Base-by-base conservation (phyloP, 2,888 invertebrate genomes). In the Philereme vetulata region DNA sequence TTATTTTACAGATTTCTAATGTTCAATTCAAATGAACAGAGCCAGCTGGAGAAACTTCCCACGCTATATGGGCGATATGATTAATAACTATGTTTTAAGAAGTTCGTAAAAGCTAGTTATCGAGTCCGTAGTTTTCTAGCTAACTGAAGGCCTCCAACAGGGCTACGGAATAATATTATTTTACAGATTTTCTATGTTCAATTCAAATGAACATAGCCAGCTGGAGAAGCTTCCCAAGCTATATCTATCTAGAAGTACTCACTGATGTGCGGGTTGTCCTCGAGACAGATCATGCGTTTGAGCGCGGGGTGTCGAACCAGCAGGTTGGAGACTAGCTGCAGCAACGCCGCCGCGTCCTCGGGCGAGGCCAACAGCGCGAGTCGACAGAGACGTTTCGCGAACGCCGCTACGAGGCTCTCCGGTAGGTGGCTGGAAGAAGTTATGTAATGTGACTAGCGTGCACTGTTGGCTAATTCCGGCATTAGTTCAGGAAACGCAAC, bases 341-440 rank as follows among this genome's bases (percentile, higher is more conserved):
- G 93, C 67, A 98, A 94, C 9, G 95, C 94, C 5, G 94, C 89
- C 48, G 96, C 94, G 80, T 97, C 96, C 65, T 96, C 95, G 0
- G 97, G 94, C 4, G 97, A 96, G 4, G 98, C 98, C 33, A 96
- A 93, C 58, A 99, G 91, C 11, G 97, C 95, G 63, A 99, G 91
- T 4, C 98, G 94, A 0, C 97, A 95, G 65, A 98, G 85, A 44
- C 97, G 95, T 88, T 99, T 99, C 2, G 95, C 96, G 85, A 99
- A 99, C 3, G 98, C 97, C 0, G 98, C 98, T 5, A 98, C 97
- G 71, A 99, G 85, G 68, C 95, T 95, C 76, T 97, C 97, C 0
- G 99, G 98, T 64, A 99, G 91, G 91, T 99, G 98, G 0, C 97
- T 97, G 86, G 0, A 85, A 21, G 21, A 21, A 21, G 21, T 21